These are phyloP conservation scores for Eupithecia dodoneata DNA, from an alignment of 2,888 invertebrate genomes.

Conservation along the genomic window DNA sequence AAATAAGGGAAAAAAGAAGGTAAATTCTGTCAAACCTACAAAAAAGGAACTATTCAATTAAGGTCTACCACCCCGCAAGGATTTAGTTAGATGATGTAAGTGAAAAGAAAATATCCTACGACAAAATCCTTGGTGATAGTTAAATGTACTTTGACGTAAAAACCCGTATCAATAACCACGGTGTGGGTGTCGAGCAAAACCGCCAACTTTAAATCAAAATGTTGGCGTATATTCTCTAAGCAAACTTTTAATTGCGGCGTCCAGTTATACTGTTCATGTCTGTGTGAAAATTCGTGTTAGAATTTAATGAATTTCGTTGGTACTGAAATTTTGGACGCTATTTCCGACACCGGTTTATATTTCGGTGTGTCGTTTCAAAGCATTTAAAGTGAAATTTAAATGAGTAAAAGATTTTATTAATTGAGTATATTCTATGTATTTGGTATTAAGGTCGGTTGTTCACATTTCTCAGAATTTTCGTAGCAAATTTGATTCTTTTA, in stretches of 20 bases:
- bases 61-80: constrained; percentile 1
- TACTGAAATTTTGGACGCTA: constrained; percentile 59
- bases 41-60: not conserved
- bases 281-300: constrained; percentile 72
- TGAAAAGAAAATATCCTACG: not conserved
- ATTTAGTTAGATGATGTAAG: not conserved
- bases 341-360: constrained; percentile 49
- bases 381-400: not conserved
- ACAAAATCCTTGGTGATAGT: constrained; percentile 20
- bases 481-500: not conserved
- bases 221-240: constrained; percentile 71
- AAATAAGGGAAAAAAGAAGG: not conserved
- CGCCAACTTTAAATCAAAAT: constrained; percentile 79
- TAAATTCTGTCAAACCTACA: not conserved
- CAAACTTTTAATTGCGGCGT: constrained; percentile 80
- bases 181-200: constrained; percentile 57
- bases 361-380: not conserved
- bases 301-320: constrained; percentile 73
- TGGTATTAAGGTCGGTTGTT: not conserved
- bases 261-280: constrained; percentile 71
- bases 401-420: not conserved
- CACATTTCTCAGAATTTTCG: not conserved
- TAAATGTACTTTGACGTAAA: constrained; percentile 47
- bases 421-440: not conserved
- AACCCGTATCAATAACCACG: constrained; percentile 42